Evolutionary conservation across 1,140 invertebrate genomes (phyloP).

Genomic region (Conus ventricosus): DNA sequence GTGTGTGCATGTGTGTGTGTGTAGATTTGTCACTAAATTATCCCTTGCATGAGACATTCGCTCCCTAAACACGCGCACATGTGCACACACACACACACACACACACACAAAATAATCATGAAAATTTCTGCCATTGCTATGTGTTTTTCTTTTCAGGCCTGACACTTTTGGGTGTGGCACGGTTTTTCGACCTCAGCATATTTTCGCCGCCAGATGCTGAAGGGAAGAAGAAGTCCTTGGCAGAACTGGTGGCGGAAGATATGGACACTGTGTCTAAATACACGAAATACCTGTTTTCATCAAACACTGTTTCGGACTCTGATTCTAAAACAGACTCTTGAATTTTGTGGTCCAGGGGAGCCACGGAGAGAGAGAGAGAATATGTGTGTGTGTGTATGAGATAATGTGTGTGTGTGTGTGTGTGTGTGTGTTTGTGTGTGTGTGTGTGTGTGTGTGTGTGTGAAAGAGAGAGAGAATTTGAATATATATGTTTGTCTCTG

Average conservation of each 20-base stretch:
- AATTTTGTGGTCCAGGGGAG: not conserved
- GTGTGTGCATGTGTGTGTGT: no score
- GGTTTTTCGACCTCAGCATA: slow-evolving; percentile 27
- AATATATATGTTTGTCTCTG: no score
- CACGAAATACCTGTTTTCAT: not conserved
- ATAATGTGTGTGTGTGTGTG: no score
- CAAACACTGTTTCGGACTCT: not conserved
- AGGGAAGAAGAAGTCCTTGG: not conserved
- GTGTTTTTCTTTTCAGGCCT: slow-evolving; percentile 30
- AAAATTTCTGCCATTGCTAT: not conserved
- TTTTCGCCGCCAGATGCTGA: slow-evolving; percentile 11
- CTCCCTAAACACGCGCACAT: no score
- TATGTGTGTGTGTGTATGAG: not conserved
- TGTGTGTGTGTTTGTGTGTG: not conserved
- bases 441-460: not conserved
- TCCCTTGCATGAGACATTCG: no score
- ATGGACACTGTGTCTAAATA: slow-evolving; percentile 3
- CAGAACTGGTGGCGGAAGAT: not conserved
- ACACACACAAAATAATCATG: no score
- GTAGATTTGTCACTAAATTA: no score
- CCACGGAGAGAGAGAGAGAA: not conserved
- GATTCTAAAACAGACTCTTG: not conserved
- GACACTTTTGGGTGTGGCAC: slow-evolving; percentile 10
- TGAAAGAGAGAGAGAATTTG: not conserved
- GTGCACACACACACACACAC: no score